Percentiles rank a stretch among this genome's conserved stretches.
Conservation (phyloP, 2,113 vertebrate genomes). For the Raja brachyura region DNA sequence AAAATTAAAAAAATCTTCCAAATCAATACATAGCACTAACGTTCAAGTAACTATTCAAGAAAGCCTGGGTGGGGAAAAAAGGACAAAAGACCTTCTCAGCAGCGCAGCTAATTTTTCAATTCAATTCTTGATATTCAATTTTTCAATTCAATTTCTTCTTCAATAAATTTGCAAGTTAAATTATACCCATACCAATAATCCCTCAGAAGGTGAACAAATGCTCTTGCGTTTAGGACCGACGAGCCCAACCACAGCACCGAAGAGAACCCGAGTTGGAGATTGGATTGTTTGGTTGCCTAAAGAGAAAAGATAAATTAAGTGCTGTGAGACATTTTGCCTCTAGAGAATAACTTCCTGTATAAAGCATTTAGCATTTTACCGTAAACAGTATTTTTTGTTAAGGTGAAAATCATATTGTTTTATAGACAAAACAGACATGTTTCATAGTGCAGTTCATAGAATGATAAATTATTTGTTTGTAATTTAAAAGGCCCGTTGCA, state of each 20-base stretch:
- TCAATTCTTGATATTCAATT: no score
- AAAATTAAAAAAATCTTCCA: neutral
- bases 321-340: neutral
- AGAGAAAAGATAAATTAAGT: conserved; percentile 41
- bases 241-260: conserved; percentile 63
- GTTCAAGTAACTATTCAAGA: neutral
- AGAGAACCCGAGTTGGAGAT: conserved; percentile 80
- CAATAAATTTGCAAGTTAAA: neutral
- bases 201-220: conserved; percentile 44
- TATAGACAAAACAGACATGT: neutral
- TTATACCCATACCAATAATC: conserved; percentile 64
- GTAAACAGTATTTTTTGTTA: neutral
- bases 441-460: neutral
- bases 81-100: neutral
- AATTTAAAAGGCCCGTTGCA: no score
- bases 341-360: neutral
- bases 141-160: neutral
- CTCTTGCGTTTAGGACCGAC: conserved; percentile 46
- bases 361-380: neutral
- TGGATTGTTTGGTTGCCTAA: conserved; percentile 49
- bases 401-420: neutral
- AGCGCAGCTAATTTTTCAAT: neutral
- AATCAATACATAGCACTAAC: neutral
- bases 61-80: neutral
- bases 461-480: neutral